Conservation (phyloP, 2,113 vertebrate species). For the Pitta sordida region DNA sequence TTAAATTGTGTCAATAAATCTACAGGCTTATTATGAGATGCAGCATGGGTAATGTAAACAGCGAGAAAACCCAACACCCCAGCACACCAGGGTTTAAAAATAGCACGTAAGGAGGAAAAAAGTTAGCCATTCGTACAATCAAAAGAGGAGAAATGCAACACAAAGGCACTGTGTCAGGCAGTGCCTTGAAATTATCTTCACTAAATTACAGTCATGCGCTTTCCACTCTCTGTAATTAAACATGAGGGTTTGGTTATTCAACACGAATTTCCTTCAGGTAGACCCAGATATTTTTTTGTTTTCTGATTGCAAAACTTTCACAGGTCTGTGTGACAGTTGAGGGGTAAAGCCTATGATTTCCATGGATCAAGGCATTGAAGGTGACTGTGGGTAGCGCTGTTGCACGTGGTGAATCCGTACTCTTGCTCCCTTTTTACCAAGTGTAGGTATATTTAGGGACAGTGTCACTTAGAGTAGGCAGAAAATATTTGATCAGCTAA, state of each 20-base stretch:
- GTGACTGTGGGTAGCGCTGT: background rate
- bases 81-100: constrained; percentile 59
- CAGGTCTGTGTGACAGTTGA: constrained; percentile 26
- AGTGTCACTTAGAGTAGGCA: background rate
- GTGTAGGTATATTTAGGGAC: accelerated
- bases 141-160: constrained; percentile 32
- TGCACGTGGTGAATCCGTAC: background rate
- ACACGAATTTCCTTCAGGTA: constrained; percentile 70
- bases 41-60: constrained; percentile 39
- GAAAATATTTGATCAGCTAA: background rate
- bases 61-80: background rate
- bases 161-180: constrained; percentile 13
- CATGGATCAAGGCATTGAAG: background rate
- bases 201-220: constrained; percentile 77
- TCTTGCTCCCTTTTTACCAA: background rate
- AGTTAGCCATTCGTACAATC: constrained; percentile 30
- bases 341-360: background rate
- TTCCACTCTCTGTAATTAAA: constrained; percentile 83
- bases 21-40: constrained; percentile 46
- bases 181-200: constrained; percentile 80
- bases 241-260: constrained; percentile 80
- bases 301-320: constrained; percentile 65
- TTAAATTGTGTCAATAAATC: background rate
- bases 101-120: constrained; percentile 18
- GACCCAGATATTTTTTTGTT: constrained; percentile 47